Evolutionary conservation across 2,797 vertebrate species (phyloP), one percentile per base, ranked within the genome.

Genomic region (Cyprinella venusta): DNA sequence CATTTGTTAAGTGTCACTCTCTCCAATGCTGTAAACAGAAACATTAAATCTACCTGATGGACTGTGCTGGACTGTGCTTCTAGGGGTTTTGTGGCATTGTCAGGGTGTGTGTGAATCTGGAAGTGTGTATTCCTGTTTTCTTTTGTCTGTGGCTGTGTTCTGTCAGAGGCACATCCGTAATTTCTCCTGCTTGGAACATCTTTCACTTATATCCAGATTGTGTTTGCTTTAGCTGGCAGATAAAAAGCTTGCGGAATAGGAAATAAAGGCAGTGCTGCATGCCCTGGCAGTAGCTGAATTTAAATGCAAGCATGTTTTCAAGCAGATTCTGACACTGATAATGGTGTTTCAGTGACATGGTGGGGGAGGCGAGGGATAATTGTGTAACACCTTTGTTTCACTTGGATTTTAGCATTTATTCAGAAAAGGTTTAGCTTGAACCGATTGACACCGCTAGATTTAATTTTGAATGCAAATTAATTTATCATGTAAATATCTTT

Each of bases 1-100:
- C 84, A 87, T 88, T 88, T 88, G 87, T 88, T 77, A 87, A 87
- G 87, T 88, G 84, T 87, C 87, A 85, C 79, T 79, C 79, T 85
- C 84, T 81, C 71, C 80, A 33, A 79, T 64, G 81, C 85, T 84
- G 87, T 88, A 85, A 86, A 88, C 84, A 85, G 81, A 87, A 86
- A 86, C 87, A 85, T 88, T 86, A 86, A 86, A 88, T 88, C 85
- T 82, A 80, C 68, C 69, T 81, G 69, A 85, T 84, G 78, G 72
- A 75, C 80, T 81, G 80, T 15, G 33, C 72, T 64, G 45, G 81
- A 81, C 63, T 76, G 30, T 54, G 76, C 76, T 84, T 88, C 52
- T 26, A 64, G 79, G 82, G 56, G 52, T 52, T 48, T 76, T 8
- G 64, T 50, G 50, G 40, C 61, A 48, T 74, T 77, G 64, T 74